These are phyloP conservation scores for Drosophila miranda DNA, from an alignment of 1,140 invertebrate species.

Conservation along the genomic window DNA sequence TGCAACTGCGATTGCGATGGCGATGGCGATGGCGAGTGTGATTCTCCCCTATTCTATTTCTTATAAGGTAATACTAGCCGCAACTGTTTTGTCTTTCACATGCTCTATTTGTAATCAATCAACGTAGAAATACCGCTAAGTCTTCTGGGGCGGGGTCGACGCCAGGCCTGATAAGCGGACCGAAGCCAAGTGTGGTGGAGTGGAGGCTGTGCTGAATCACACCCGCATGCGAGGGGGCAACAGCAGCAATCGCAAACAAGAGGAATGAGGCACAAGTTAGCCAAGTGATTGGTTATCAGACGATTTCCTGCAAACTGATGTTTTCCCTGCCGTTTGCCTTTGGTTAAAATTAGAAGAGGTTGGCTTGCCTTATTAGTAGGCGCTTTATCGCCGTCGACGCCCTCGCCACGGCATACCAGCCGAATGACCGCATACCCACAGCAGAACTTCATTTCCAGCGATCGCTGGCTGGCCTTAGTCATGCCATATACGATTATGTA, in stretches of 20 bases:
- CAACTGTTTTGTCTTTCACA: constrained; percentile 6
- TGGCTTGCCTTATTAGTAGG: constrained; percentile 24
- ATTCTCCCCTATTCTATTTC: constrained; percentile 14
- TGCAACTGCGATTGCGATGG: constrained; percentile 8
- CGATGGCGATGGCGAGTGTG: constrained; percentile 15
- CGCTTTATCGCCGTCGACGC: constrained; percentile 34
- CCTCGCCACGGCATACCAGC: constrained; percentile 26
- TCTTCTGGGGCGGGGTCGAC: constrained; percentile 23
- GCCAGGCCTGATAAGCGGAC: constrained; percentile 17
- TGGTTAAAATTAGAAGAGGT: constrained; percentile 12
- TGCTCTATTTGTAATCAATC: constrained; percentile 32
- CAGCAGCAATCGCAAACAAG: constrained; percentile 1
- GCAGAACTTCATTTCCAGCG: constrained; percentile 6
- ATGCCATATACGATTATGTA: constrained; percentile 8
- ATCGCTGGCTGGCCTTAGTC: constrained; percentile 24
- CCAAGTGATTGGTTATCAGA: constrained; percentile 26
- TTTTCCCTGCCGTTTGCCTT: background rate
- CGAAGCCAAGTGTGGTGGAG: background rate
- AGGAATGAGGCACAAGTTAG: background rate
- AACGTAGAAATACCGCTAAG: constrained; percentile 25
- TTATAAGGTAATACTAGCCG: constrained; percentile 34
- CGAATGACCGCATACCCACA: constrained; percentile 24
- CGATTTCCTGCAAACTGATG: constrained; percentile 26
- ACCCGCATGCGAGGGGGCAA: constrained; percentile 17
- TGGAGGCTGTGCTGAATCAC: constrained; percentile 18